Evolutionary conservation across 1,140 invertebrate species (phyloP), one percentile per base, ranked within the genome.

Genomic region (Teleopsis dalmanni): DNA sequence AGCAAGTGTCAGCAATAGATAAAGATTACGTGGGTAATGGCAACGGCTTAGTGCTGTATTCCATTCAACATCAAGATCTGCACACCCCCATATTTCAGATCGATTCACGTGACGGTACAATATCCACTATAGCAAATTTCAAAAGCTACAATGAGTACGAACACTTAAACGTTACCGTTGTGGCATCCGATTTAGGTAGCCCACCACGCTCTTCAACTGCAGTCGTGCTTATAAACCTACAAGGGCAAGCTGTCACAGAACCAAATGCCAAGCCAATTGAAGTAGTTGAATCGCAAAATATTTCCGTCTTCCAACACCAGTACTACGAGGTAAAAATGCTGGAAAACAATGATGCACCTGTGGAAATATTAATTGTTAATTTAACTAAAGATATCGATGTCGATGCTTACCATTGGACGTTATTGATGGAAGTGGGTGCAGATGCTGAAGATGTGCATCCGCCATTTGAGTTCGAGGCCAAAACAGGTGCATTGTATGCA

Each of bases 1-100:
- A 78, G 3, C 77, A 78, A 67, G 79, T 95, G 3, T 80, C 78
- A 47, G 91, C 90, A 0, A 89, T 88, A 37, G 91, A 95, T 71
- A 79, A 81, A 1, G 91, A 95, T 65, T 86, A 84, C 58, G 74
- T 81, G 23, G 83, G 82, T 1, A 91, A 92, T 60, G 88, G 88
- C 33, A 89, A 89, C 59, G 86, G 86, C 0, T 60, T 88, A n/a
- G 77, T 89, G 3, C 60, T 88, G 0, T 89, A 83, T 55, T 82
- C 84, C 52, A 75, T 88, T 34, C 76, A 79, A 36, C 71, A 75
- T 38, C 79, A 79, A 56, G 80, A 80, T 19, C 68, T 77, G 34
- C 64, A 67, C 33, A 38, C 27, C 4, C 83, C 82, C 47, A 71
- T 84, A n/a, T 89, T 90, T 59, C 70, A 79, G 16, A 84, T 90